Percentiles rank a stretch among this genome's conserved stretches.
Conservation (phyloP, 2,888 invertebrate genomes). For the Macaria liturata region DNA sequence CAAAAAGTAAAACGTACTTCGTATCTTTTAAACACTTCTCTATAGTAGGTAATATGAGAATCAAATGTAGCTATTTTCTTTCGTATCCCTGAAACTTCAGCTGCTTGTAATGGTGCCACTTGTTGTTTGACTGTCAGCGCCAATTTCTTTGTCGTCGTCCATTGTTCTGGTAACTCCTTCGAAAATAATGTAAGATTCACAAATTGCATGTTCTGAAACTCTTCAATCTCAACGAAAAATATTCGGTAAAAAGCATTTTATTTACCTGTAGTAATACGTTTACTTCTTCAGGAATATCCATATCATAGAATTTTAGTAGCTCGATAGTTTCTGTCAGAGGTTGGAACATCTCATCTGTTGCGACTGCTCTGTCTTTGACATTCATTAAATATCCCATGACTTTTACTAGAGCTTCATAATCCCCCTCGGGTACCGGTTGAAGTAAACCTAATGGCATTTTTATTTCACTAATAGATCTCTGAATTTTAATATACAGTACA, state of each 20-base stretch:
- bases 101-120: conserved; percentile 96
- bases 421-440: conserved; percentile 93
- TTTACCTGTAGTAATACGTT: conserved; percentile 91
- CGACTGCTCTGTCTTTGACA: conserved; percentile 94
- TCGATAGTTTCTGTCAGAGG: conserved; percentile 97
- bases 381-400: conserved; percentile 97
- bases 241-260: not conserved
- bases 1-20: conserved; percentile 46
- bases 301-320: conserved; percentile 95
- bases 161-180: conserved; percentile 96
- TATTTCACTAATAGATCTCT: too few species aligned
- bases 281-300: conserved; percentile 98
- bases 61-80: conserved; percentile 95
- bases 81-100: conserved; percentile 95
- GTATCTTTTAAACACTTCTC: conserved; percentile 94
- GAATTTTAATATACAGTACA: too few species aligned
- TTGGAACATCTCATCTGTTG: conserved; percentile 97
- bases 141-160: conserved; percentile 97
- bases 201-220: not conserved
- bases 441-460: conserved; percentile 55
- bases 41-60: conserved; percentile 90
- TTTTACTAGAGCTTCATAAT: conserved; percentile 93
- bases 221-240: not conserved
- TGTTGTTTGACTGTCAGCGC: conserved; percentile 96
- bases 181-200: conserved; percentile 27